Evolutionary conservation across 2,888 invertebrate species (phyloP), one percentile per base, ranked within the genome.

Genomic region (Synanthedon formicaeformis): DNA sequence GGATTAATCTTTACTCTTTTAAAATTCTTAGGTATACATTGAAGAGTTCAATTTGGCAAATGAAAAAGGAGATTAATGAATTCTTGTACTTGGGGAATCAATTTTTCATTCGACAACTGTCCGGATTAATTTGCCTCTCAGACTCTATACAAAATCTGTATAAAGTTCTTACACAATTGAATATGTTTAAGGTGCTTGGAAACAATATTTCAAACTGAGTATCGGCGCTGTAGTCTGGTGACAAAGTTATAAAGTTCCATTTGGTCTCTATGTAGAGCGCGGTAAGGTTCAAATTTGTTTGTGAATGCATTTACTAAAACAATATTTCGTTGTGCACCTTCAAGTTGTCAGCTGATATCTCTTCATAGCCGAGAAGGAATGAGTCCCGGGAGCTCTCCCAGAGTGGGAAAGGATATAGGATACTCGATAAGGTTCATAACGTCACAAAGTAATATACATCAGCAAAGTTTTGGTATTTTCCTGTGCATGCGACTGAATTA

Each of bases 371-470:
- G 53, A 50, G 63, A 61, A 65, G 57, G 58, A 58, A 60, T 58
- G 54, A 58, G 50, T 53, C 61, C 61, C 58, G 53, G 51, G 53
- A 63, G 61, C 34, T 34, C 34, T 34, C 10, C 3, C 34, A 34
- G 6, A 34, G 59, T 51, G 16, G 41, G 53, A 48, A 14, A 55
- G 59, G 56, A 56, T 61, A 62, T 63, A 57, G 60, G 57, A 61
- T 64, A 61, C 60, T 63, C 62, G 58, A 62, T 64, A 64, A 58
- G 59, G 59, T 57, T 61, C 61, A 59, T 56, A 55, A 13, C 55
- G 60, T 53, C 59, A 65, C 45, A 41, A 41, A 41, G 41, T 41
- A 41, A 10, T 11, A n/a, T 11, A 41, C n/a, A 8, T 13, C 11
- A 41, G n/a, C n/a, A 13, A 13, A 41, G 12, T n/a, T 41, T 41